These are phyloP conservation scores for Nomada fabriciana DNA, from an alignment of 2,888 invertebrate species.

Conservation along the genomic window DNA sequence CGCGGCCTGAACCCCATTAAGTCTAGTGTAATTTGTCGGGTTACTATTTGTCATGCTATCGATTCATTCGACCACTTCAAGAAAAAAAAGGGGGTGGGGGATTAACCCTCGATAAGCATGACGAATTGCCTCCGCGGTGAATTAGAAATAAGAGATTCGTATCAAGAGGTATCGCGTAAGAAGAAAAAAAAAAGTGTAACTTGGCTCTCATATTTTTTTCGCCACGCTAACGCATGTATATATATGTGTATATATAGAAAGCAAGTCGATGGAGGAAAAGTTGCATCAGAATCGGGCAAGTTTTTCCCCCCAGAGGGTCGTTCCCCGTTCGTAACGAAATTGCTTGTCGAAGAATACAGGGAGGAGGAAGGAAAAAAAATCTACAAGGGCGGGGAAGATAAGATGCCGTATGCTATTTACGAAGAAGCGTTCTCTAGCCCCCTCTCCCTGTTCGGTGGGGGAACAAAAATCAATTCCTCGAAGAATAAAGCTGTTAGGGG, in stretches of 20 bases:
- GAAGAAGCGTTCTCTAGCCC: background rate
- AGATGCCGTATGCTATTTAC: background rate
- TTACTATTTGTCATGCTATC: background rate
- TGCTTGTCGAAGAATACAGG: background rate
- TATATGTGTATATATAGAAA: background rate
- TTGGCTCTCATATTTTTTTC: no score
- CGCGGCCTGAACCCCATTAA: background rate
- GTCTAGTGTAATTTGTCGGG: background rate
- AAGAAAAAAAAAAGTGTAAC: no score
- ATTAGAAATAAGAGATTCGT: background rate
- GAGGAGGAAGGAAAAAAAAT: background rate
- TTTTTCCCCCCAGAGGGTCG: slow-evolving; percentile 5
- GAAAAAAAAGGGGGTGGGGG: no score
- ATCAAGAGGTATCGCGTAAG: no score
- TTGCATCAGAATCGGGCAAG: slow-evolving; percentile 12
- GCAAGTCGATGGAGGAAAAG: background rate
- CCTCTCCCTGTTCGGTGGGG: background rate
- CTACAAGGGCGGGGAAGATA: no score
- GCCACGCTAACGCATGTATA: no score
- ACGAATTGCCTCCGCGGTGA: background rate
- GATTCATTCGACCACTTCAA: background rate
- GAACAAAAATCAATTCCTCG: background rate
- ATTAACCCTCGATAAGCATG: background rate
- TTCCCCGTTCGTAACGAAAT: background rate
- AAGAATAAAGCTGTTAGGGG: slow-evolving; percentile 10